phyloP scores from a whole-genome alignment of 2,797 vertebrate genomes.

The Urocyon cinereoargenteus region DNA sequence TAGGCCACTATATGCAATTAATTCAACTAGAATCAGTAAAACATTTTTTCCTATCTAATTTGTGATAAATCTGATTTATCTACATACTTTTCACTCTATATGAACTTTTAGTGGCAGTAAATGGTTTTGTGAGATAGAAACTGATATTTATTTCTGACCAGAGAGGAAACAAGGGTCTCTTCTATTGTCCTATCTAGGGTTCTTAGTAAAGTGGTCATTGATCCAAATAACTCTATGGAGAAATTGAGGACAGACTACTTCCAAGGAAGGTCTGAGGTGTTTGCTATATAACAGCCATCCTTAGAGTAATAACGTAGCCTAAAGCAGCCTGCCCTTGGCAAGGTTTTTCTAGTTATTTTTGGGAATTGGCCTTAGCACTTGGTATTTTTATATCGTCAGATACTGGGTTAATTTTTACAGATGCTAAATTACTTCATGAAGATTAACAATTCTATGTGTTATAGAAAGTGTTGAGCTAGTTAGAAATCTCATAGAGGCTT shows the following conservation, averaged over 20 bases:
- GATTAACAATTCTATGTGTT: conserved; percentile 6
- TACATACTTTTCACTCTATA: background rate
- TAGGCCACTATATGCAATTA: background rate
- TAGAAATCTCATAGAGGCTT: background rate
- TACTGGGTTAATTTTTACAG: background rate
- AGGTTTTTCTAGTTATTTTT: conserved; percentile 17
- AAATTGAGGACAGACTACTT: background rate
- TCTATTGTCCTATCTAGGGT: background rate
- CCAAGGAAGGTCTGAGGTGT: background rate
- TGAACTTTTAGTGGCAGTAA: background rate
- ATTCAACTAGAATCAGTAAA: background rate
- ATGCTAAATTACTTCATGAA: conserved; percentile 10
- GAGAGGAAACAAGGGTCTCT: background rate
- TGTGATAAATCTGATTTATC: background rate
- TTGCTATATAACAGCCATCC: background rate
- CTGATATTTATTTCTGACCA: background rate
- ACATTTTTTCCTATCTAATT: background rate
- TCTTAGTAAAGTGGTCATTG: background rate
- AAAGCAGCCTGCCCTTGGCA: background rate
- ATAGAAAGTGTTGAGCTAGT: background rate
- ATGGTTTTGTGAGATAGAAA: background rate
- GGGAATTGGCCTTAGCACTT: background rate
- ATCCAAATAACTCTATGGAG: background rate
- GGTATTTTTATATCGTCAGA: background rate
- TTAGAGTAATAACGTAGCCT: background rate